phyloP scores from a whole-genome alignment of 2,797 vertebrate genomes.

The Pampus argenteus region DNA sequence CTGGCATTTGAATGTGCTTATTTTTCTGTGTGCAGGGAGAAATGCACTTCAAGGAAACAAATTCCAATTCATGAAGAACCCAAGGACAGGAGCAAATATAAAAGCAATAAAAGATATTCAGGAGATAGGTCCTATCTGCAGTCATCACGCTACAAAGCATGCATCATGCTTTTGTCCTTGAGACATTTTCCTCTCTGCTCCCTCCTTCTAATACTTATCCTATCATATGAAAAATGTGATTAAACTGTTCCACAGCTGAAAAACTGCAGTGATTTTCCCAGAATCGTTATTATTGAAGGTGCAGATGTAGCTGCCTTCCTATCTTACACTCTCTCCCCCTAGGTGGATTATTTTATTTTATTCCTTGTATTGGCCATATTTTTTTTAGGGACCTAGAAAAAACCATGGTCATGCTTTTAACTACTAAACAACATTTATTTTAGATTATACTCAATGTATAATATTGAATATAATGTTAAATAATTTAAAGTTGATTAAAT shows the following conservation, averaged over 20 bases:
- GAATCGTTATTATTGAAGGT: slow-evolving; percentile 73
- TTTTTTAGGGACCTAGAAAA: slow-evolving; percentile 1
- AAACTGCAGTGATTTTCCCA: slow-evolving; percentile 66
- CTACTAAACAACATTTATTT: slow-evolving; percentile 10
- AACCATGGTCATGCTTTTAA: neutral
- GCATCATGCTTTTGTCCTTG: slow-evolving; percentile 86
- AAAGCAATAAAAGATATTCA: slow-evolving; percentile 83
- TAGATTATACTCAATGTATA: no score
- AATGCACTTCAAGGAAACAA: slow-evolving; percentile 76
- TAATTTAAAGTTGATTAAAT: neutral
- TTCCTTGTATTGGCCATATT: slow-evolving; percentile 32
- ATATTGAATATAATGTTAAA: neutral
- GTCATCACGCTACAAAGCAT: slow-evolving; percentile 78
- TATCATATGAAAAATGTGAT: slow-evolving; percentile 84
- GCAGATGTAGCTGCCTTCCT: slow-evolving; percentile 53
- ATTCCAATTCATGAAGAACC: slow-evolving; percentile 77
- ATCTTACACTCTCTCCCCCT: slow-evolving; percentile 43
- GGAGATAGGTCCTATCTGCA: slow-evolving; percentile 79
- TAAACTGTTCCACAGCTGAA: slow-evolving; percentile 74
- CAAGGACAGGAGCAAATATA: slow-evolving; percentile 81
- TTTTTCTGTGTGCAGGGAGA: slow-evolving; percentile 53
- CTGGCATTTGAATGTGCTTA: slow-evolving; percentile 60
- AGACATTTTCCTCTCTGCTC: slow-evolving; percentile 71
- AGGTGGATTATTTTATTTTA: slow-evolving; percentile 36
- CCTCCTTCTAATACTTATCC: slow-evolving; percentile 69